These are phyloP conservation scores for Atopsyche davidsoni DNA, from an alignment of 1,140 invertebrate genomes.

Conservation along the genomic window DNA sequence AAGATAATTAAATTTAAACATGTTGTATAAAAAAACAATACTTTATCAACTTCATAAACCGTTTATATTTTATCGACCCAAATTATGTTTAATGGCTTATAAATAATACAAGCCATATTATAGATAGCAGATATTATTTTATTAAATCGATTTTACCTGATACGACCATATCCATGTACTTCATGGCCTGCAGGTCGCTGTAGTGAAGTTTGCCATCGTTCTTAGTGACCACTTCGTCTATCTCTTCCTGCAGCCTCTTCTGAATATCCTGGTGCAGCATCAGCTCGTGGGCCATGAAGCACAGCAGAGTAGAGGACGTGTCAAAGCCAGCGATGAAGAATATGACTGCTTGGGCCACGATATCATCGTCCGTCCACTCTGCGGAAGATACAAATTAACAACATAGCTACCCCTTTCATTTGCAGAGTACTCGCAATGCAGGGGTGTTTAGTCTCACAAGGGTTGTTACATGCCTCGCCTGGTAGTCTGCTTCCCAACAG, in stretches of 20 bases:
- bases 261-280: conserved; percentile 53
- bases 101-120: no score
- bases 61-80: no score
- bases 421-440: background rate
- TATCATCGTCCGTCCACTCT: conserved; percentile 23
- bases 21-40: no score
- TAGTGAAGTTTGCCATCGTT: conserved; percentile 38
- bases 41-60: no score
- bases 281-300: conserved; percentile 50
- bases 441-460: background rate
- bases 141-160: conserved; percentile 8
- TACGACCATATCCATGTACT: conserved; percentile 45
- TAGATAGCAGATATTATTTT: no score
- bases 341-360: conserved; percentile 50
- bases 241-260: conserved; percentile 50
- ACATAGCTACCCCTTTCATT: background rate
- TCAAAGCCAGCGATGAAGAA: conserved; percentile 58
- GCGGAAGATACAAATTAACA: background rate
- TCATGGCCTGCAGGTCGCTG: conserved; percentile 43
- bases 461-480: background rate
- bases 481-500: background rate
- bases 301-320: conserved; percentile 52
- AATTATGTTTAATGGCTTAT: no score
- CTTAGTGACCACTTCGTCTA: conserved; percentile 44
- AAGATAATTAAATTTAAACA: no score